These are phyloP conservation scores for Smittia aterrima DNA, from an alignment of 2,888 invertebrate genomes.

Conservation along the genomic window DNA sequence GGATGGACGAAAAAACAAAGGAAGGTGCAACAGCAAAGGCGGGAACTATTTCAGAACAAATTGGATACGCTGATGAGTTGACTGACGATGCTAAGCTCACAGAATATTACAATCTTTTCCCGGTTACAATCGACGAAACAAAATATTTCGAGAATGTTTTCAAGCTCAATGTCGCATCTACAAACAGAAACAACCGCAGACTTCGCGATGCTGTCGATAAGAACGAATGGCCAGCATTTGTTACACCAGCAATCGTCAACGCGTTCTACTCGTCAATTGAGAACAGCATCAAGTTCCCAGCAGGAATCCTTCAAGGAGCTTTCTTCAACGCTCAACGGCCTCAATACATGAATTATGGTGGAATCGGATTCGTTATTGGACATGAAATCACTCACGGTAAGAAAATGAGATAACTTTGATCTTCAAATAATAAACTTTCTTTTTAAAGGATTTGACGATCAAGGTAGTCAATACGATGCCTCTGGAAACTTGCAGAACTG, in stretches of 20 bases:
- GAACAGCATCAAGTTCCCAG: constrained; percentile 33
- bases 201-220: constrained; percentile 17
- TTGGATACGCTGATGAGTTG: constrained; percentile 28
- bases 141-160: not conserved
- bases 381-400: constrained; percentile 46
- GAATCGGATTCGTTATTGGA: constrained; percentile 45
- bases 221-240: not conserved
- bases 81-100: not conserved
- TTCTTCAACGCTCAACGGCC: constrained; percentile 24
- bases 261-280: constrained; percentile 30
- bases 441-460: constrained; percentile 54
- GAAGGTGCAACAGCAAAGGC: constrained; percentile 59
- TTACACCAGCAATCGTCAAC: constrained; percentile 31
- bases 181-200: not conserved
- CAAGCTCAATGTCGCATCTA: not conserved
- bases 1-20: constrained; percentile 31
- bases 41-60: constrained; percentile 14
- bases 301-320: constrained; percentile 25
- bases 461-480: constrained; percentile 51
- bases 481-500: constrained; percentile 44
- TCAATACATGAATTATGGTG: constrained; percentile 44
- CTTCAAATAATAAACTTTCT: no score
- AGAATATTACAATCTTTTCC: not conserved
- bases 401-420: no score
- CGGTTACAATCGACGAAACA: not conserved